Evolutionary conservation across 2,113 vertebrate genomes (phyloP), one percentile per base, ranked within the genome.

Genomic region (Pseudopipra pipra): DNA sequence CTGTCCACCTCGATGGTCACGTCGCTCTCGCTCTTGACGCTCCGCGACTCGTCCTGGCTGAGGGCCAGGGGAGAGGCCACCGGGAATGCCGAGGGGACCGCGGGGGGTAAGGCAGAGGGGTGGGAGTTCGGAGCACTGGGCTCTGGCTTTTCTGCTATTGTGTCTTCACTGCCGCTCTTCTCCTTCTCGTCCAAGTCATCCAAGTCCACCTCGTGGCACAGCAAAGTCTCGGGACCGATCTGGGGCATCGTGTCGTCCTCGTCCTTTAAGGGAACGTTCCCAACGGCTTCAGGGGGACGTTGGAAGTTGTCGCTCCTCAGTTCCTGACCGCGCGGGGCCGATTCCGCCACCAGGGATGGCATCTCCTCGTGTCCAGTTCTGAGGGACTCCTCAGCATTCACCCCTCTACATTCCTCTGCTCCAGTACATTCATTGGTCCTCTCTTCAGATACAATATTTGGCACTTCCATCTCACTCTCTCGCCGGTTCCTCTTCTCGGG

Each of bases 201-300:
- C 92, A 99, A 97, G 95, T 99, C 99, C 0, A 99, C 99, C 86
- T 99, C 99, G 12, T 99, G 99, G 93, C 99, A 99, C 65, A 99
- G 98, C 76, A 99, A 95, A 3, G 98, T 99, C 44, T 99, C 99
- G 0, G 99, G 99, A 9, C 98, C 99, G 0, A 99, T 99, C 95
- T 99, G 98, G 16, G 99, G 98, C 98, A 99, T 98, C 1, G 97
- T 56, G 44, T 99, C 98, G 12, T 98, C 98, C 78, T 95, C 96
- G 2, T 97, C 97, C 46, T 97, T 98, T 23, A 82, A 73, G 11
- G 97, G 93, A 15, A 83, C 31, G 7, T 66, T 93, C 39, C 89
- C 73, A 3, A 25, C 93, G 66, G 95, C 97, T 79, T 97, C 92
- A 10, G 95, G 37, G 2, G 95, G 93, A 33, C 43, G 27, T 37